Conservation (phyloP, 2,113 vertebrate species). For the Phalacrocorax brasilianus region DNA sequence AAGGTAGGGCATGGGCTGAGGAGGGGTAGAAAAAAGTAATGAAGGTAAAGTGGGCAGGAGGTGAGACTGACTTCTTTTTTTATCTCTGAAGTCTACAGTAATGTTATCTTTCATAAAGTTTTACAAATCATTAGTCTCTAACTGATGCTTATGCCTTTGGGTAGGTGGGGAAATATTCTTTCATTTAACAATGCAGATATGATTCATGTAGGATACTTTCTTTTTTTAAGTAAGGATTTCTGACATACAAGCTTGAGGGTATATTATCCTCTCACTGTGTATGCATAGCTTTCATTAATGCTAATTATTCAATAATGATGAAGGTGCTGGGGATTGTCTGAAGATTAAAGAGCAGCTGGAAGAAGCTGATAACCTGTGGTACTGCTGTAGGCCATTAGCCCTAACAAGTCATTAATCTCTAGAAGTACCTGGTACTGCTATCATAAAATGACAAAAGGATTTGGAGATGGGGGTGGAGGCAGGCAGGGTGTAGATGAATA, state of each 20-base stretch:
- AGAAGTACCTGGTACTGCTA: slow-evolving; percentile 58
- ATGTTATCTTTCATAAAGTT: background rate
- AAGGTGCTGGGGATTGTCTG: slow-evolving; percentile 52
- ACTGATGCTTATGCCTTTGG: background rate
- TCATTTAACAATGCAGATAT: background rate
- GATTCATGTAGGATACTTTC: background rate
- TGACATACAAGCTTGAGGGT: background rate
- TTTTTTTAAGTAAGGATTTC: background rate
- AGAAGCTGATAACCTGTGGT: slow-evolving; percentile 73
- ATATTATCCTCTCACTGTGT: slow-evolving; percentile 12
- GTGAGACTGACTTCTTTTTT: background rate
- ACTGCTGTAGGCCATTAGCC: slow-evolving; percentile 56
- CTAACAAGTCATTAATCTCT: slow-evolving; percentile 64
- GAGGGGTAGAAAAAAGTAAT: background rate
- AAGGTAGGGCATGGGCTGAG: background rate
- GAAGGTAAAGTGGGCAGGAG: background rate
- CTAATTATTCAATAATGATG: slow-evolving; percentile 53
- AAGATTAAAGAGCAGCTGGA: slow-evolving; percentile 69
- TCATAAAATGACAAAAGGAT: slow-evolving; percentile 49
- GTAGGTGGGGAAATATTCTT: background rate
- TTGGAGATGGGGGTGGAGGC: background rate
- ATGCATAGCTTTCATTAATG: slow-evolving; percentile 38
- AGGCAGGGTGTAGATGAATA: background rate
- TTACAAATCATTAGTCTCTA: slow-evolving; percentile 21
- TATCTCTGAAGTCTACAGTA: background rate